Conservation (phyloP, 2,888 invertebrate species). For the Sisyra terminalis region DNA sequence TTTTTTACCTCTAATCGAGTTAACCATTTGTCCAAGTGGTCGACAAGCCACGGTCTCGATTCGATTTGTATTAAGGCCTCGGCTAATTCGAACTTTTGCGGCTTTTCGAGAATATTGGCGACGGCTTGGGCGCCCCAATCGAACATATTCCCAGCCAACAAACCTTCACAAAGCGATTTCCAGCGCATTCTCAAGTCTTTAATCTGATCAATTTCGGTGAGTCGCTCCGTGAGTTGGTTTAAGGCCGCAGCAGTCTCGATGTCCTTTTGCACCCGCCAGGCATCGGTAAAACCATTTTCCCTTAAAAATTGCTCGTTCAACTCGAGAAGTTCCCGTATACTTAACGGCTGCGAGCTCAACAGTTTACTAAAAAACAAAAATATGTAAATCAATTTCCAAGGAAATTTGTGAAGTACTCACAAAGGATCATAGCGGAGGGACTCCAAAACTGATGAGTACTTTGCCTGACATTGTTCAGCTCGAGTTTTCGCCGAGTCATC, state of each 20-base stretch:
- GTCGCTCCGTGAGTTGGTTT: constrained; percentile 43
- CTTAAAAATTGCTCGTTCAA: constrained; percentile 82
- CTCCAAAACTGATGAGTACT: constrained; percentile 64
- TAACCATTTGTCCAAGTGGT: constrained; percentile 73
- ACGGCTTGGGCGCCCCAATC: constrained; percentile 96
- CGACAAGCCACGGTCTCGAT: constrained; percentile 81
- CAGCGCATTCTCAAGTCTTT: constrained; percentile 37
- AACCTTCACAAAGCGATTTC: constrained; percentile 46
- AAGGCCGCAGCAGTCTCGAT: constrained; percentile 74
- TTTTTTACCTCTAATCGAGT: constrained; percentile 40
- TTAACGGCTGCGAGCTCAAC: constrained; percentile 59
- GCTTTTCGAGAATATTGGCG: constrained; percentile 61
- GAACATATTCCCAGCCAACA: constrained; percentile 83
- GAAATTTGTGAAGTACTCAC: constrained; percentile 34
- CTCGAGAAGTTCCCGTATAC: constrained; percentile 78
- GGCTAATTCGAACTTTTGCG: constrained; percentile 55
- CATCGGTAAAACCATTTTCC: constrained; percentile 84
- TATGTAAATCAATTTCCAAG: constrained; percentile 10
- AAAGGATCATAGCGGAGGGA: constrained; percentile 61
- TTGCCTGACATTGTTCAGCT: constrained; percentile 66
- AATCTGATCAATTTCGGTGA: constrained; percentile 53
- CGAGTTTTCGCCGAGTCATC: constrained; percentile 60
- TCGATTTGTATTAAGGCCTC: constrained; percentile 74
- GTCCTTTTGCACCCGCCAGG: constrained; percentile 71
- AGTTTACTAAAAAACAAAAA: constrained; percentile 14